These are phyloP conservation scores for Sicus ferrugineus DNA, from an alignment of 2,888 invertebrate genomes.

Conservation along the genomic window DNA sequence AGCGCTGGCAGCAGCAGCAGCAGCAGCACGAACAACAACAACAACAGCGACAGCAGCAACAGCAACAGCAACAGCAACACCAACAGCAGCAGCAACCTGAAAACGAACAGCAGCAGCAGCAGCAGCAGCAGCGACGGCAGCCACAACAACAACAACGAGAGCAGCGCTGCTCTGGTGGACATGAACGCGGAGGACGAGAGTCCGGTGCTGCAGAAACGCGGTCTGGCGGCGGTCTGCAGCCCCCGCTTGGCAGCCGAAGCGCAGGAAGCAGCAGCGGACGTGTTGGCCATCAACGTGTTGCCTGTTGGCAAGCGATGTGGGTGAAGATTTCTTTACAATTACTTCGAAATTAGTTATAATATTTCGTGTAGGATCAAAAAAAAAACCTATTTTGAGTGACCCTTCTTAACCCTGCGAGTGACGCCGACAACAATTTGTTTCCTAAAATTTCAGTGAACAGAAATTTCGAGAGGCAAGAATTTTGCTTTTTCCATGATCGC, in stretches of 20 bases:
- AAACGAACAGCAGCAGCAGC: slow-evolving; percentile 6
- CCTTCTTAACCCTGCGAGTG: no score
- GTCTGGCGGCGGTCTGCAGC: no score
- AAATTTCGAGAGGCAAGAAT: no score
- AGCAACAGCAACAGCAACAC: slow-evolving; percentile 6
- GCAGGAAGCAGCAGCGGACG: background rate
- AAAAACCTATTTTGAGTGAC: no score
- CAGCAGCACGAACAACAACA: slow-evolving; percentile 19
- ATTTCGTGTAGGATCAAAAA: no score
- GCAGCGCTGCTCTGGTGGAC: background rate
- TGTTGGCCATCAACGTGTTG: slow-evolving; percentile 13
- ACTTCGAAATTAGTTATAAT: no score
- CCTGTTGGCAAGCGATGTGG: slow-evolving; percentile 29
- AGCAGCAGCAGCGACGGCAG: background rate
- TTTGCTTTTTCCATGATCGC: no score
- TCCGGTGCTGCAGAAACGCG: slow-evolving; percentile 22
- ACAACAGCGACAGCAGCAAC: background rate
- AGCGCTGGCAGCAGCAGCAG: slow-evolving; percentile 25
- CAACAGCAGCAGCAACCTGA: background rate
- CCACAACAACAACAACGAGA: slow-evolving; percentile 1
- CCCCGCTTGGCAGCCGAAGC: background rate
- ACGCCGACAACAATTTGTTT: no score
- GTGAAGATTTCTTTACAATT: no score
- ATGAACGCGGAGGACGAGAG: background rate
- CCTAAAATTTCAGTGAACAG: no score